phyloP scores from a whole-genome alignment of 2,888 invertebrate species.

The Agrotis clavis region DNA sequence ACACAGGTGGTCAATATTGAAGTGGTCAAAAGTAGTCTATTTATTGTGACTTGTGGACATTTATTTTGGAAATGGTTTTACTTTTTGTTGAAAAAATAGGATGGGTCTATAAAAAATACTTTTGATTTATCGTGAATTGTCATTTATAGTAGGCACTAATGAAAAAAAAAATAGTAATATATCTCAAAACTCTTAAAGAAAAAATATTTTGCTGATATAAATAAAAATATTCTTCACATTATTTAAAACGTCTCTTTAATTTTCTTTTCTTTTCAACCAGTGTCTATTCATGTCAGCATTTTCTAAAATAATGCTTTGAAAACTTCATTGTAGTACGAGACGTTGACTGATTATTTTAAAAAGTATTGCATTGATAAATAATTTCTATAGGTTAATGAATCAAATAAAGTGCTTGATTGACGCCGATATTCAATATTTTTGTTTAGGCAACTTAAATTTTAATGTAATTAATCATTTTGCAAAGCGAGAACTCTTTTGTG shows the following conservation, averaged over 20 bases:
- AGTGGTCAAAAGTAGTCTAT: slow-evolving; percentile 1
- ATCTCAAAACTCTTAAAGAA: too few relatives aligned
- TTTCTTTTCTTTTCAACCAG: not conserved
- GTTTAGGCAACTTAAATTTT: not conserved
- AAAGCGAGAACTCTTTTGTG: not conserved
- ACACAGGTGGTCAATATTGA: slow-evolving; percentile 25
- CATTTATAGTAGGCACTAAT: too few relatives aligned
- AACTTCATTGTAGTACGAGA: slow-evolving; percentile 13
- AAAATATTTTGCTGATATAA: not conserved
- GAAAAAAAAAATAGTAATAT: not conserved
- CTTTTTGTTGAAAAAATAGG: not conserved
- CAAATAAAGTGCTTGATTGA: slow-evolving; percentile 23
- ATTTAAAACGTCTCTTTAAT: not conserved
- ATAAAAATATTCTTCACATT: not conserved
- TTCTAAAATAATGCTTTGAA: not conserved
- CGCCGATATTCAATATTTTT: slow-evolving; percentile 6
- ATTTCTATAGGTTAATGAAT: slow-evolving; percentile 12
- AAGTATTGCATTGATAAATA: not conserved
- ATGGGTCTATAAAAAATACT: too few relatives aligned
- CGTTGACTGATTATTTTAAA: slow-evolving; percentile 24
- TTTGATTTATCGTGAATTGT: too few relatives aligned
- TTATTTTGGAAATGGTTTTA: not conserved
- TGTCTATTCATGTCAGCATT: not conserved
- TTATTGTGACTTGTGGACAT: slow-evolving; percentile 15
- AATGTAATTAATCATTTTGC: slow-evolving; percentile 16